phyloP scores from a whole-genome alignment of 2,797 vertebrate genomes.

The Silurus aristotelis region DNA sequence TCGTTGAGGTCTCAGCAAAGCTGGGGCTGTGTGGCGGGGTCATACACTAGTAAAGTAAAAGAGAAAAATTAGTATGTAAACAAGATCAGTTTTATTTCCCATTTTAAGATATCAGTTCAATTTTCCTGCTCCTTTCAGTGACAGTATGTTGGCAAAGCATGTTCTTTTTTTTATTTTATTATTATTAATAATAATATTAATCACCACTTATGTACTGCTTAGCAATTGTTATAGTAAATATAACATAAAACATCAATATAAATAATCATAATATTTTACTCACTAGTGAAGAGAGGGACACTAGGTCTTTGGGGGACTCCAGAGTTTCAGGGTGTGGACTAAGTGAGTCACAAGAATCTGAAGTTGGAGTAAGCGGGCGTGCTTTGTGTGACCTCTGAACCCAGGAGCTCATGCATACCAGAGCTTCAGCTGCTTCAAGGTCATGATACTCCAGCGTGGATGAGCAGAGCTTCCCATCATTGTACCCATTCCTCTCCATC shows the following conservation, averaged over 20 bases:
- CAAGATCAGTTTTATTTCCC: not conserved
- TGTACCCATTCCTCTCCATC: constrained; percentile 79
- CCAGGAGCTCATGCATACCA: constrained; percentile 98
- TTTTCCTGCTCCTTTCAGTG: not conserved
- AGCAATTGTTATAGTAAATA: not conserved
- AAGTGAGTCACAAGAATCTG: constrained; percentile 89
- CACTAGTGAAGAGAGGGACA: constrained; percentile 90
- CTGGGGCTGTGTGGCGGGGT: constrained; percentile 96
- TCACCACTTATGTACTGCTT: not conserved
- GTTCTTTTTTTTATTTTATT: not conserved
- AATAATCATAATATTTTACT: constrained; percentile 53
- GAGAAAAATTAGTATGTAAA: constrained; percentile 12
- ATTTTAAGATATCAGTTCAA: not conserved
- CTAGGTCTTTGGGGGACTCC: constrained; percentile 84
- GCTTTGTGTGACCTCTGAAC: constrained; percentile 84
- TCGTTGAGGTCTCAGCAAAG: constrained; percentile 75
- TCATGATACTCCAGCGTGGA: constrained; percentile 86
- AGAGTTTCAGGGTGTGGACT: constrained; percentile 66
- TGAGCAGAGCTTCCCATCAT: constrained; percentile 78
- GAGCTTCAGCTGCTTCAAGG: constrained; percentile 91
- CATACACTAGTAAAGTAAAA: constrained; percentile 82
- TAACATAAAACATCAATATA: not conserved
- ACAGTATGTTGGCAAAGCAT: not conserved
- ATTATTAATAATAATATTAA: no score
- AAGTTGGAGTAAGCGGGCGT: constrained; percentile 91